Base-by-base conservation (phyloP, 1,140 invertebrate genomes). In the Panagrolaimus sp. region DNA sequence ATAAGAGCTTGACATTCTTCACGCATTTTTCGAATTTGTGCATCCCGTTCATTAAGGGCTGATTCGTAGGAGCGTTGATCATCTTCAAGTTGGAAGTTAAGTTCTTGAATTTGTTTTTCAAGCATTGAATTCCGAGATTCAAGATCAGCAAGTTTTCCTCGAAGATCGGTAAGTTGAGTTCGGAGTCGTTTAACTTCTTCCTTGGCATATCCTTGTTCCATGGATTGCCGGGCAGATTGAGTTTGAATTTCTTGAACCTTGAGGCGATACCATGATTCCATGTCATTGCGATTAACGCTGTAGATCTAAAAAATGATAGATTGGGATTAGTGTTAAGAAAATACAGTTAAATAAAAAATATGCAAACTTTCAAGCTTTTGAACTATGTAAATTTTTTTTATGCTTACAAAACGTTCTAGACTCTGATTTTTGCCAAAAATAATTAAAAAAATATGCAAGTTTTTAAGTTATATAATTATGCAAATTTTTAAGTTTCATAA, bases 201-300 rank as follows among this genome's bases (percentile, higher is more conserved):
- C 58, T 84, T 83, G 21, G 81, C 73, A 71, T 85, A 85, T 1
- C 83, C 73, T 44, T 84, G 78, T 73, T 86, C 85, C 83, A 86
- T 84, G 77, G 84, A 84, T 72, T 84, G 84, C 65, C 84, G 83
- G 44, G 83, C 84, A 52, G 83, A 83, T 12, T 84, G 84, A 38
- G 84, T 85, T 68, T 85, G 84, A 78, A 85, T 84, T 76, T 86
- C 85, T 80, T 86, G 85, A 9, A 86, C 81, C 70, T 80, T 80
- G 38, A 81, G 74, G 17, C 76, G 70, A 58, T 80, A 80, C 78
- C 78, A 80, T n/a, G 78, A 81, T 69, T 80, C 78, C 73, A 85
- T 83, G 55, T 83, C 79, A 65, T 84, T 85, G 12, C 84, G 71
- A 74, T 85, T 85, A 67, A 72, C 68, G 75, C 86, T 86, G 72